Base-by-base conservation (phyloP, 30 jellyfish, hydroid and myxozoan genomes). In the Turritopsis dohrnii region DNA sequence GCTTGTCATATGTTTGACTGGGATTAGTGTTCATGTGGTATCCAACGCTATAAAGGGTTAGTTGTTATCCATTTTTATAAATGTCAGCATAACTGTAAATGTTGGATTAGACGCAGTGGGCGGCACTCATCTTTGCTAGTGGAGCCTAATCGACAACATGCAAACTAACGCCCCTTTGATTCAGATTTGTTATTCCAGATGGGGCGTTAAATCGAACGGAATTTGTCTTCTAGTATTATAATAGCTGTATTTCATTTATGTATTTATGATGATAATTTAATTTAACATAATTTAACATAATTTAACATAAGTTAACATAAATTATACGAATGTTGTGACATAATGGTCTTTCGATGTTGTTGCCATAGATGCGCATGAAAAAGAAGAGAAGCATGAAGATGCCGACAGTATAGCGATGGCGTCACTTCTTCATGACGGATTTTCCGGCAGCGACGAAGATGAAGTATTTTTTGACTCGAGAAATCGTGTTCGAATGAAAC, bases 11-110 rank as follows among this genome's bases (percentile, higher is more conserved):
- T 92, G 98, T 75, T 88, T 92, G 96, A 80, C 92, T 72, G 98
- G 98, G 21, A 92, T 92, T 30, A 90, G 84, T 29, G 52, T 92
- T 18, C 98, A 92, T 76, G 95, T 92, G 18, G 95, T 82, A 54
- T 26, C 89, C 74, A 92, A 92, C 31, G 90, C 96, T 24, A 86
- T 83, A 19, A 88, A 87, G 60, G 98, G 98, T 92, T 29, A 21
- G 94, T 65, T 18, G 79, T 0, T 26, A 3, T 81, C n/a, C n/a
- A n/a, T n/a, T n/a, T n/a, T n/a, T n/a, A n/a, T n/a, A n/a, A n/a
- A n/a, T n/a, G n/a, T n/a, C n/a, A n/a, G n/a, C n/a, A n/a, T n/a
- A n/a, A n/a, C n/a, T n/a, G n/a, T n/a, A n/a, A n/a, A n/a, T n/a
- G n/a, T n/a, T n/a, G n/a, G n/a, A n/a, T n/a, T n/a, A n/a, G n/a